Conservation (phyloP, 1,140 invertebrate species). For the Aphidius ervi region DNA sequence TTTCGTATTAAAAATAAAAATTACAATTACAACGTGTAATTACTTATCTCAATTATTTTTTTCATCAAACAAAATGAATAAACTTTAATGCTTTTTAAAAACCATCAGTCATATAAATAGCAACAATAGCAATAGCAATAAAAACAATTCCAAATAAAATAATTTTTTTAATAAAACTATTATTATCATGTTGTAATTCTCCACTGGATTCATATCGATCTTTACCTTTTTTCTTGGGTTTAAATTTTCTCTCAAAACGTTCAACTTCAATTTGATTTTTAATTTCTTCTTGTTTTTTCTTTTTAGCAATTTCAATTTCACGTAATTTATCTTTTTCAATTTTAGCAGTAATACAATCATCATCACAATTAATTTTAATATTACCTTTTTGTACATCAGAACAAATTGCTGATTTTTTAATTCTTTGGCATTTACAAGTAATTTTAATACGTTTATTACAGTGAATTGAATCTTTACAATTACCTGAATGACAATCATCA, state of each 20-base stretch:
- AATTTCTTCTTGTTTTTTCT: conserved; percentile 59
- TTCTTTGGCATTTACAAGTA: conserved; percentile 72
- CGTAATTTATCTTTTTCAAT: conserved; percentile 52
- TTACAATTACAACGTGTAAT: too few species aligned
- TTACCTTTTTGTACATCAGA: conserved; percentile 56
- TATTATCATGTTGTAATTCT: not conserved
- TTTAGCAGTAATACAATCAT: conserved; percentile 58
- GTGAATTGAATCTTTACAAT: conserved; percentile 62
- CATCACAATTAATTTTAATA: conserved; percentile 59
- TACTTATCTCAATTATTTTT: too few species aligned
- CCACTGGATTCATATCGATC: conserved; percentile 32
- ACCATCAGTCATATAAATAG: conserved; percentile 13
- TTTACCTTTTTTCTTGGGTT: conserved; percentile 56
- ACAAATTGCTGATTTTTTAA: conserved; percentile 75
- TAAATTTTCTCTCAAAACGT: conserved; percentile 69
- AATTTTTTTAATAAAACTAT: not conserved
- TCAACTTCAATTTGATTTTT: conserved; percentile 67
- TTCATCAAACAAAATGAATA: too few species aligned
- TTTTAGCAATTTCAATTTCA: conserved; percentile 54
- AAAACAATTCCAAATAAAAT: conserved; percentile 1
- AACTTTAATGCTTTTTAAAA: too few species aligned
- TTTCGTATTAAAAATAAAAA: too few species aligned
- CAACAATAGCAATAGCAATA: not conserved
- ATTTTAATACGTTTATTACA: conserved; percentile 80
- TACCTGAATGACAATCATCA: conserved; percentile 70